Conservation (phyloP, 30 jellyfish, hydroid and myxozoan species). For the Aurelia sp. region DNA sequence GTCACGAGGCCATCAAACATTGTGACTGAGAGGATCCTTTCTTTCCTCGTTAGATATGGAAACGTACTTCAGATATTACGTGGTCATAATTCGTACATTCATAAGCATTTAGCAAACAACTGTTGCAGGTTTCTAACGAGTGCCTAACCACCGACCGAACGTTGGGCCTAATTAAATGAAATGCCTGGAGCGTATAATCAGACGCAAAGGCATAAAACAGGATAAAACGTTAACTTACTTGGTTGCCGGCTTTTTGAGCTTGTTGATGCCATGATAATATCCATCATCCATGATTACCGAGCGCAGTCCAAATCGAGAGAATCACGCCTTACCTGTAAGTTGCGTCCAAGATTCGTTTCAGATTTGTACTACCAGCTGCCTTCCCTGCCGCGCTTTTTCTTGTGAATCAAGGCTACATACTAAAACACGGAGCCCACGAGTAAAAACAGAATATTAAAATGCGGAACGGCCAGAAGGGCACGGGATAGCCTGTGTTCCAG, state of each 20-base stretch:
- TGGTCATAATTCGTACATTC: too few relatives aligned
- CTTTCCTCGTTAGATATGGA: too few relatives aligned
- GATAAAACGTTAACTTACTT: constrained; percentile 40
- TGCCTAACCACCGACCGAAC: too few relatives aligned
- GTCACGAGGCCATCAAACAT: too few relatives aligned
- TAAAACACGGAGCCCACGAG: constrained; percentile 8
- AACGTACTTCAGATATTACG: too few relatives aligned
- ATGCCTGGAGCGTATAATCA: too few relatives aligned
- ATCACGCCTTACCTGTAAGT: neutral
- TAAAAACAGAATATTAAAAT: neutral
- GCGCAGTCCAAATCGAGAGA: neutral
- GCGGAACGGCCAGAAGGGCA: neutral
- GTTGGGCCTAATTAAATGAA: too few relatives aligned
- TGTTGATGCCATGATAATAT: constrained; percentile 72
- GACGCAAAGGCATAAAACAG: too few relatives aligned
- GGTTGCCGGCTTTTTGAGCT: constrained; percentile 83
- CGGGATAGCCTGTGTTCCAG: too few relatives aligned
- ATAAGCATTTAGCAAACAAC: too few relatives aligned
- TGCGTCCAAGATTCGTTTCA: neutral
- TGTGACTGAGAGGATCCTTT: too few relatives aligned
- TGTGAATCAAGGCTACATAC: neutral
- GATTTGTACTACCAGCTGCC: constrained; percentile 44
- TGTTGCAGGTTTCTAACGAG: too few relatives aligned
- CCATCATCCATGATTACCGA: constrained; percentile 75
- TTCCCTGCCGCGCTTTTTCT: constrained; percentile 61